Percentiles rank a stretch among this genome's conserved stretches.
phyloP scores from a whole-genome alignment of 2,888 invertebrate species.

The Germaria angustata region DNA sequence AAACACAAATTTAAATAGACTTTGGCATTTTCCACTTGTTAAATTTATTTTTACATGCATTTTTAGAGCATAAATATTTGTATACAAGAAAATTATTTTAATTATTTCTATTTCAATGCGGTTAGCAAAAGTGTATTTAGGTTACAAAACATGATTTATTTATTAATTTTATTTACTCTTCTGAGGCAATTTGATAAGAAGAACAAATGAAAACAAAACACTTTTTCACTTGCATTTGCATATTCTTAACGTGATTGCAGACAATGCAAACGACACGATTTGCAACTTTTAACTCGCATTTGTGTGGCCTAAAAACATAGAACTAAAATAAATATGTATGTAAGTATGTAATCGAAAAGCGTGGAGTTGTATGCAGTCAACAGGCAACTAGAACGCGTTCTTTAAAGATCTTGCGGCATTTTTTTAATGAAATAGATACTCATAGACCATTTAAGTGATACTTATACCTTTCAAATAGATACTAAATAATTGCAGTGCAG shows the following conservation, averaged over 20 bases:
- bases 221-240: slow-evolving; percentile 4
- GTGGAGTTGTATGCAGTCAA: background rate
- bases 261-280: slow-evolving; percentile 5
- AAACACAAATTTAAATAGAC: too few relatives aligned
- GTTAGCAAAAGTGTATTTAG: background rate
- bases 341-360: background rate
- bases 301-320: slow-evolving; percentile 36
- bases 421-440: background rate
- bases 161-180: slow-evolving; percentile 4
- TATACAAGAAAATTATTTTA: background rate
- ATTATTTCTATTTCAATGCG: background rate
- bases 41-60: slow-evolving; percentile 45
- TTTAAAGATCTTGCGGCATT: background rate
- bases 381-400: background rate
- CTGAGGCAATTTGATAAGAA: slow-evolving; percentile 41
- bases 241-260: background rate
- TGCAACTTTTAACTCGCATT: background rate
- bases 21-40: background rate
- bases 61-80: slow-evolving; percentile 48
- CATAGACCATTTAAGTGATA: background rate
- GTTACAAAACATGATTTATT: slow-evolving; percentile 6
- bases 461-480: background rate
- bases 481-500: too few relatives aligned
- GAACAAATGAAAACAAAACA: background rate
- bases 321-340: background rate